These are phyloP conservation scores for Eulithis prunata DNA, from an alignment of 2,888 invertebrate genomes.

Conservation along the genomic window DNA sequence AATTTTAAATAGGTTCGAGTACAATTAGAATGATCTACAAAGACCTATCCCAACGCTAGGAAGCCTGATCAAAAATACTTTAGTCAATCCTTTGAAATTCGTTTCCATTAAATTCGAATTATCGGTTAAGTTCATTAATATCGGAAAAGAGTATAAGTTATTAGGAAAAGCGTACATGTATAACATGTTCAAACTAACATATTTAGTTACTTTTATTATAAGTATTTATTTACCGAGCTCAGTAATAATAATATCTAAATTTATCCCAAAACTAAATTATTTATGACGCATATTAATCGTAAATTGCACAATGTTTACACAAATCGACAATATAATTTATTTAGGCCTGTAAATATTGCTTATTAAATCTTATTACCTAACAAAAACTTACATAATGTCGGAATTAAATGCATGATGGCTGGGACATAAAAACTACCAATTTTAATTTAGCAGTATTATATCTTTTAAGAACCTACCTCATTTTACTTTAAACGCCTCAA, in stretches of 20 bases:
- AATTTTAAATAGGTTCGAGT: no score
- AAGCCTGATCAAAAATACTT: background rate
- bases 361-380: background rate
- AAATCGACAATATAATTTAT: background rate
- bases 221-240: no score
- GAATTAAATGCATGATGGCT: no score
- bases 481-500: no score
- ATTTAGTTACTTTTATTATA: background rate
- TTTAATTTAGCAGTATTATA: no score
- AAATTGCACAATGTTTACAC: background rate
- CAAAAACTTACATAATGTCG: no score
- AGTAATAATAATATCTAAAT: background rate
- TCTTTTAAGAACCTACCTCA: no score
- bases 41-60: background rate
- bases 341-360: constrained; percentile 4
- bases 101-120: constrained; percentile 3
- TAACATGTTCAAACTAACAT: background rate
- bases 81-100: constrained; percentile 11
- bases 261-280: no score
- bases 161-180: background rate
- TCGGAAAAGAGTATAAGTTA: background rate
- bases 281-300: background rate
- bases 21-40: background rate
- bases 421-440: no score
- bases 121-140: constrained; percentile 2